These are phyloP conservation scores for Mastacembelus armatus DNA, from an alignment of 2,797 vertebrate genomes.

Conservation along the genomic window DNA sequence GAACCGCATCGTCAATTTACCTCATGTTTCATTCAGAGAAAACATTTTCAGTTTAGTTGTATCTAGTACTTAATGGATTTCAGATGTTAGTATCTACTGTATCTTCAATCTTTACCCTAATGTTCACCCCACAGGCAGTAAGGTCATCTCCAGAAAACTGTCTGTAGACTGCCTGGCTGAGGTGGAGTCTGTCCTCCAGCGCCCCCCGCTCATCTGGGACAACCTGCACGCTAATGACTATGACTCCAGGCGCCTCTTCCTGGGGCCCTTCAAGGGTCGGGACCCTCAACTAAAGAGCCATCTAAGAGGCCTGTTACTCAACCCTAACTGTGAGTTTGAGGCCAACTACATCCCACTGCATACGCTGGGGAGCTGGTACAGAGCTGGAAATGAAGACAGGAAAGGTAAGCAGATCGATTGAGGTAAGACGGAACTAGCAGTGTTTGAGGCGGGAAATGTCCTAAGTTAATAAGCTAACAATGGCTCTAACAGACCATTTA, in stretches of 20 bases:
- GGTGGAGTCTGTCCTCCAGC: constrained; percentile 85
- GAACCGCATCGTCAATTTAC: too few relatives aligned
- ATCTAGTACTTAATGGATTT: too few relatives aligned
- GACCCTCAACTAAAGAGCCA: constrained; percentile 77
- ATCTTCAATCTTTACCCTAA: too few relatives aligned
- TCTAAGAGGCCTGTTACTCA: constrained; percentile 87
- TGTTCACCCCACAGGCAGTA: constrained; percentile 82
- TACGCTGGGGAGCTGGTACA: constrained; percentile 85
- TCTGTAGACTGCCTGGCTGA: constrained; percentile 82
- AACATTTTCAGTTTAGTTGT: too few relatives aligned
- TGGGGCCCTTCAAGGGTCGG: constrained; percentile 90
- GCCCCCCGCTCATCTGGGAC: constrained; percentile 89
- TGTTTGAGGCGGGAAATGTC: constrained; percentile 31
- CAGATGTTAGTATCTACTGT: too few relatives aligned
- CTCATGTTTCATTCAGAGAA: too few relatives aligned
- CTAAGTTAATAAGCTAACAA: constrained; percentile 43
- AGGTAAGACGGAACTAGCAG: background rate
- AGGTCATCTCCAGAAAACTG: constrained; percentile 89
- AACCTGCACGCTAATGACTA: constrained; percentile 93
- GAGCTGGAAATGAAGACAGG: constrained; percentile 62
- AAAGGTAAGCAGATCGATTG: constrained; percentile 71
- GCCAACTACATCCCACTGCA: constrained; percentile 91
- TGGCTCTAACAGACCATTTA: constrained; percentile 31
- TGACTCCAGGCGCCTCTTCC: constrained; percentile 88
- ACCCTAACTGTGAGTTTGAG: constrained; percentile 93